Evolutionary conservation across 2,888 invertebrate genomes (phyloP).

Genomic region (Syrphus vitripennis): DNA sequence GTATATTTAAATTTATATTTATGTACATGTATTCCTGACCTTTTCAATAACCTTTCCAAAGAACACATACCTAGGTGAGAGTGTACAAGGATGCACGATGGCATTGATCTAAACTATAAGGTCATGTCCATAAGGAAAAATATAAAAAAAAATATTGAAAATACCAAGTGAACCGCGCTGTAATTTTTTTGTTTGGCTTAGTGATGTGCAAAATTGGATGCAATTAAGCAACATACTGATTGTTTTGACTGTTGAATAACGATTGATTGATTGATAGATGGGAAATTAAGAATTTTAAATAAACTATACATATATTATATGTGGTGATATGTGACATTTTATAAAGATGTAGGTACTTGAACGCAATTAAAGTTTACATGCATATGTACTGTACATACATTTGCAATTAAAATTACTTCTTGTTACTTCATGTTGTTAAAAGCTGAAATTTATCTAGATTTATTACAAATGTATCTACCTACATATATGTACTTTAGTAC

Average conservation of each 20-base stretch:
- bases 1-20: too few relatives aligned
- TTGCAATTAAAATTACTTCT: background rate
- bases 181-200: background rate
- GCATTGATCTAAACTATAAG: too few relatives aligned
- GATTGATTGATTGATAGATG: constrained; percentile 33
- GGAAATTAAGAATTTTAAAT: background rate
- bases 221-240: constrained; percentile 17
- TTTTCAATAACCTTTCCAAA: too few relatives aligned
- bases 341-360: background rate
- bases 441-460: background rate
- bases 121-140: background rate
- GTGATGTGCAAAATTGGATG: constrained; percentile 20
- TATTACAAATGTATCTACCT: too few relatives aligned
- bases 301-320: background rate
- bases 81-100: too few relatives aligned
- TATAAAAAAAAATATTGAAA: background rate
- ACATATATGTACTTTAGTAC: too few relatives aligned
- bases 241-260: constrained; percentile 2
- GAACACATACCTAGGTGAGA: too few relatives aligned
- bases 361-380: background rate
- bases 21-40: too few relatives aligned
- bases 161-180: background rate
- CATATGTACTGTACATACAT: too few relatives aligned
- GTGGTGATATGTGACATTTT: background rate
- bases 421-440: too few relatives aligned